Conservation (phyloP, 92 coral and sea anemone species). For the Galaxea fascicularis region DNA sequence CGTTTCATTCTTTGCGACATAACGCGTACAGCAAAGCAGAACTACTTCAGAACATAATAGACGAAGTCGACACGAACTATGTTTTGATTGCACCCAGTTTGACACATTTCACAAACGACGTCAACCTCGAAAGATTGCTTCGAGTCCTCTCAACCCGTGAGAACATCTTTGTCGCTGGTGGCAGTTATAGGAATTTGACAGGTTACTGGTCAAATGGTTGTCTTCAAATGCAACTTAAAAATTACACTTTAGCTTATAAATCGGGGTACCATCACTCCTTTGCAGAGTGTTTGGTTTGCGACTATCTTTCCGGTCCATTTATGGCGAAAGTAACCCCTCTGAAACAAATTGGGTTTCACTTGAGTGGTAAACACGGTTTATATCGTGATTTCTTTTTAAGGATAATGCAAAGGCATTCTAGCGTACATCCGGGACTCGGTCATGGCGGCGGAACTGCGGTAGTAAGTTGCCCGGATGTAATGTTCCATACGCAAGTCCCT, state of each 20-base stretch:
- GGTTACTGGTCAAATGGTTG: constrained; percentile 88
- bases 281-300: constrained; percentile 84
- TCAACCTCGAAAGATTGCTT: constrained; percentile 70
- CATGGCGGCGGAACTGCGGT: constrained; percentile 60
- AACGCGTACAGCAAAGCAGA: constrained; percentile 35
- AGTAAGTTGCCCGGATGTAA: constrained; percentile 89
- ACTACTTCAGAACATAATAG: constrained; percentile 57
- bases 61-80: constrained; percentile 73
- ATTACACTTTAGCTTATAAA: constrained; percentile 74
- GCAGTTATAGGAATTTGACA: constrained; percentile 64
- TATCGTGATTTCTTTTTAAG: constrained; percentile 80
- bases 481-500: constrained; percentile 60
- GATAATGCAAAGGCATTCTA: constrained; percentile 45
- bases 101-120: constrained; percentile 70
- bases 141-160: constrained; percentile 72
- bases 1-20: constrained; percentile 15
- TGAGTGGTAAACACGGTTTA: constrained; percentile 51
- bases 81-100: constrained; percentile 77
- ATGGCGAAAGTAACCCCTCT: constrained; percentile 68
- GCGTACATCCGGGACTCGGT: constrained; percentile 47
- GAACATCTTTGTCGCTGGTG: constrained; percentile 73
- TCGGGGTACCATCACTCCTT: constrained; percentile 74
- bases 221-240: constrained; percentile 70
- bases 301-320: constrained; percentile 74
- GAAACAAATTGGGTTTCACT: constrained; percentile 50